phyloP scores from a whole-genome alignment of 1,140 invertebrate species.

The Euschistus heros region DNA sequence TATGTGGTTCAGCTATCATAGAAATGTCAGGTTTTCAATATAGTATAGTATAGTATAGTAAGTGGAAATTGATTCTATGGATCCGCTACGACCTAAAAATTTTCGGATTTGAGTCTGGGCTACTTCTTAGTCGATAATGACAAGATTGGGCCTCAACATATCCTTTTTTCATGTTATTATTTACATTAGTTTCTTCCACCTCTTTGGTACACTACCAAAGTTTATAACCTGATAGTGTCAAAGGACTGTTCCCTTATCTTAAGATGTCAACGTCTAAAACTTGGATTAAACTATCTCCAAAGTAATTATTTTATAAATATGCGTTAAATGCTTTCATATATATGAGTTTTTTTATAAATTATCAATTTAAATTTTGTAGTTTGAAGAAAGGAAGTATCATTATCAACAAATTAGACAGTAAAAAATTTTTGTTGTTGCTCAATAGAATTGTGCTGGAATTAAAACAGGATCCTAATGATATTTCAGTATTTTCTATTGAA shows the following conservation, averaged over 20 bases:
- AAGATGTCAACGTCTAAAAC: neutral
- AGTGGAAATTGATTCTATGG: no score
- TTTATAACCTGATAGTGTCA: neutral
- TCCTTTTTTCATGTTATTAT: no score
- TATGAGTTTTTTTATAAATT: neutral
- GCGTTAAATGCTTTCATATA: neutral
- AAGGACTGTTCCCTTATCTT: neutral
- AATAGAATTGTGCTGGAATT: constrained; percentile 21
- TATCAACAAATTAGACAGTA: constrained; percentile 24
- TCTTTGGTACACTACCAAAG: neutral
- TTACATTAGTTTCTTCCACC: no score
- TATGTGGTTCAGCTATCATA: no score
- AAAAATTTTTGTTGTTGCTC: constrained; percentile 27
- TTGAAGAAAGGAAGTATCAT: constrained; percentile 19
- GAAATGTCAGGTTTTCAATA: no score
- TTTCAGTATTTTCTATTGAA: constrained; percentile 24
- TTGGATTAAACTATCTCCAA: constrained; percentile 7
- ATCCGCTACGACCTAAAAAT: no score
- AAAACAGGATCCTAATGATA: neutral
- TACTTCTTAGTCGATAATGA: no score
- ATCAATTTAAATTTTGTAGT: constrained; percentile 11
- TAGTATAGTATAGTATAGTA: no score
- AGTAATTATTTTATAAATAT: neutral
- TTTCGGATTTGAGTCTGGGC: no score
- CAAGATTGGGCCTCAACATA: no score